phyloP scores from a whole-genome alignment of 2,797 vertebrate genomes.

The Sarcoramphus papa region DNA sequence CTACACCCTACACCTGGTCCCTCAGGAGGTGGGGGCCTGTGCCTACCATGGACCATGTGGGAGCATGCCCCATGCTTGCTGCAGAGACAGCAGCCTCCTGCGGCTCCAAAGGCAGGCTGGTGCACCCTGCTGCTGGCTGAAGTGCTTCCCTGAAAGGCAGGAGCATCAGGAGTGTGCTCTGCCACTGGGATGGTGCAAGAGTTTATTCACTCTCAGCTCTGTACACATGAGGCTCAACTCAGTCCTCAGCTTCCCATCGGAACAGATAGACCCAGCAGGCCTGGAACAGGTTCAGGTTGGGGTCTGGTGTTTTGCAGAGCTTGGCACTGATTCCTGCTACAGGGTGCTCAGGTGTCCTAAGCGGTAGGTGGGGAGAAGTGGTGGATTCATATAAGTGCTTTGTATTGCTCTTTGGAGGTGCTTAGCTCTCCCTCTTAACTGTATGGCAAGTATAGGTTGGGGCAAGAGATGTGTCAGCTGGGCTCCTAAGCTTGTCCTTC shows the following conservation, averaged over 20 bases:
- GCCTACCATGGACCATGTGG: rapidly evolving
- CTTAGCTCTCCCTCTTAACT: neutral
- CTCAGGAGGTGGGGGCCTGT: neutral
- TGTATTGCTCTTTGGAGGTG: neutral
- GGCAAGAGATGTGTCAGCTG: neutral
- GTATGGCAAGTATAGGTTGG: neutral
- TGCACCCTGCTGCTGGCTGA: neutral
- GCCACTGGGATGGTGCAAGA: neutral
- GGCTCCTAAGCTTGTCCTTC: neutral
- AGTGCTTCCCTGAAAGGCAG: neutral
- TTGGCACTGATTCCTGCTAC: neutral
- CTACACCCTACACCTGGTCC: neutral
- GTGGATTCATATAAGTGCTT: neutral
- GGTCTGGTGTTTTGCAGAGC: neutral
- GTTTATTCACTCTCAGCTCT: neutral
- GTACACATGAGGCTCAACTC: neutral
- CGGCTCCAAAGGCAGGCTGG: neutral
- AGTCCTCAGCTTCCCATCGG: neutral
- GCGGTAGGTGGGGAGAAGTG: neutral
- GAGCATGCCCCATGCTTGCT: rapidly evolving
- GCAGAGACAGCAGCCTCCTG: neutral
- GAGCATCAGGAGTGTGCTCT: neutral
- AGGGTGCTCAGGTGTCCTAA: neutral
- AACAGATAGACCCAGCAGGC: neutral
- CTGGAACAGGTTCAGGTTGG: neutral